Conservation (phyloP, 2,113 vertebrate genomes). For the Corythornis madagascariensis region DNA sequence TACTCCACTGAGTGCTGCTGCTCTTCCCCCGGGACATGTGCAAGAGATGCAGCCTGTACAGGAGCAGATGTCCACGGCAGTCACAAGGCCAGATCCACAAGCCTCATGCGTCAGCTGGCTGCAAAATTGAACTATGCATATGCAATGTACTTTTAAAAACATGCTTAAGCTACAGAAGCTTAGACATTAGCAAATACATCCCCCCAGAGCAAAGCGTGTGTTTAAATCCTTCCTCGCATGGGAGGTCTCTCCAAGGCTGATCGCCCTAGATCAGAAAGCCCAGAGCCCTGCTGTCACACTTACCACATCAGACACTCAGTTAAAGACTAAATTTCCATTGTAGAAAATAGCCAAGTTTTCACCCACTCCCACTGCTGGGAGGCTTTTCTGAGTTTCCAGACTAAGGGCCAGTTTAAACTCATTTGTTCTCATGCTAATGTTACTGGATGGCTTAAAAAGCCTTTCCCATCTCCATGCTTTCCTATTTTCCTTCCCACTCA, state of each 20-base stretch:
- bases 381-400: slow-evolving; percentile 43
- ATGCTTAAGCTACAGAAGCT: slow-evolving; percentile 23
- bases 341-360: slow-evolving; percentile 7
- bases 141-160: slow-evolving; percentile 21
- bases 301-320: slow-evolving; percentile 32
- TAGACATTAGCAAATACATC: slow-evolving; percentile 29
- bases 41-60: background rate
- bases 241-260: slow-evolving; percentile 1
- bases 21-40: background rate
- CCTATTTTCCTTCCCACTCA: background rate
- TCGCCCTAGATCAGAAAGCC: background rate
- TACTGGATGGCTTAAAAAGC: background rate
- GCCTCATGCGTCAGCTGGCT: background rate
- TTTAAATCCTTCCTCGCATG: background rate
- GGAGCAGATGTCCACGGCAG: background rate
- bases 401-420: slow-evolving; percentile 1
- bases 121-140: background rate
- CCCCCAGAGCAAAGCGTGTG: background rate
- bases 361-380: background rate
- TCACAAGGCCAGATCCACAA: slow-evolving; percentile 9
- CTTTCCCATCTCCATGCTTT: background rate
- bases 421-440: background rate
- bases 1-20: background rate
- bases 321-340: background rate
- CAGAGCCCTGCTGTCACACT: slow-evolving; percentile 6